A percentile compares a stretch with the other conserved stretches of the same genome.
Evolutionary conservation across 2,888 invertebrate genomes (phyloP).

Genomic region (Noctua janthina): DNA sequence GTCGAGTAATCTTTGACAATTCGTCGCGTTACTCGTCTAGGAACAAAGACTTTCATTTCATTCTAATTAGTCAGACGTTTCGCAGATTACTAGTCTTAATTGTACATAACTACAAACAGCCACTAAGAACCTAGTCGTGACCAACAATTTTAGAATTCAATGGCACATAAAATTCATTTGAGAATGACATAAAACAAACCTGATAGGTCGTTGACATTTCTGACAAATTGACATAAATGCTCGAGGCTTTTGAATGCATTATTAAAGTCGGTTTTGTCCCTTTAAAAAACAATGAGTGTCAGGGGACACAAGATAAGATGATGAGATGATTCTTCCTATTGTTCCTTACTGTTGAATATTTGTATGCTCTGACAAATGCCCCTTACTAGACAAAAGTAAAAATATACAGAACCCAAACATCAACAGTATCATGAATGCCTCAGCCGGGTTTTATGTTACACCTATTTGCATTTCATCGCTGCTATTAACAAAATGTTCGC

Average conservation of each 20-base stretch:
- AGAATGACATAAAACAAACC: not conserved
- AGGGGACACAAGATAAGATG: not conserved
- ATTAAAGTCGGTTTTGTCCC: not conserved
- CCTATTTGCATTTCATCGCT: conserved; percentile 55
- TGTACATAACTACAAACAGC: conserved; percentile 15
- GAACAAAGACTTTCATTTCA: conserved; percentile 45
- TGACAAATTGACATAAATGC: conserved; percentile 12
- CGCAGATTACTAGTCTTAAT: conserved; percentile 18
- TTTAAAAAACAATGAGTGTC: not conserved
- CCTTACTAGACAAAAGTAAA: conserved; percentile 17
- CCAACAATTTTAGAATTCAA: conserved; percentile 7
- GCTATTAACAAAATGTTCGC: conserved; percentile 48
- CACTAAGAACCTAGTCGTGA: not conserved
- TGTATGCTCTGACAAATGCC: conserved; percentile 1
- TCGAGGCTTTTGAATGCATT: conserved; percentile 1
- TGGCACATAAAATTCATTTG: not conserved
- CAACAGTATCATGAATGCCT: conserved; percentile 16
- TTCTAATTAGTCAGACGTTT: conserved; percentile 50
- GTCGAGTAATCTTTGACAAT: conserved; percentile 46
- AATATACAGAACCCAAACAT: conserved; percentile 25
- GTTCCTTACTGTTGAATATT: not conserved
- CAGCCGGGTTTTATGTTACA: conserved; percentile 38
- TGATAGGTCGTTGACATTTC: conserved; percentile 3
- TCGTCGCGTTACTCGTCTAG: conserved; percentile 29
- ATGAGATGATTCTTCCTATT: conserved; percentile 2